Evolutionary conservation across 2,888 invertebrate species (phyloP), one percentile per base, ranked within the genome.

Genomic region (Drosophila yooni): DNA sequence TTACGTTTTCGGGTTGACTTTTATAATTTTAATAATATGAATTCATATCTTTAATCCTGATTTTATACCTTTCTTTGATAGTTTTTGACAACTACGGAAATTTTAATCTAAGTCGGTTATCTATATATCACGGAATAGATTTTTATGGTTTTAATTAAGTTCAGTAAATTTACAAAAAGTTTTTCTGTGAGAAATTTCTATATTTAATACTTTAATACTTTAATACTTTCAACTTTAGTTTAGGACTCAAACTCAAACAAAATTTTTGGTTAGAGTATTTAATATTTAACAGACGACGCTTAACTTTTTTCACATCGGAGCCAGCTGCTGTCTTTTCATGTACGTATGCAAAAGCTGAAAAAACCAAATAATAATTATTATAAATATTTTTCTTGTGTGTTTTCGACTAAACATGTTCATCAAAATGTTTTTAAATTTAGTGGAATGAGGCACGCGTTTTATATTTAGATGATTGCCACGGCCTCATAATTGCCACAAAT

Each of bases 381-480:
- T 63, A 66, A 60, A 67, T 71, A 52, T 59, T 56, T 53, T 13
- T 51, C 27, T 36, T 40, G 29, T 63, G 29, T 65, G 27, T 69
- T 89, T 73, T 56, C 31, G 64, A 21, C 68, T 82, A 84, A 82
- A 88, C 74, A 70, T 88, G 86, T 82, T 82, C 70, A 82, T 71
- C 59, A 81, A 63, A 63, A 68, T 54, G 52, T 68, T 65, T 74
- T 86, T 83, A 79, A 67, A 74, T 74, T 76, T 83, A 81, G 91
- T 79, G 65, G 53, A 72, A 75, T 90, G 86, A 86, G 86, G 79
- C 90, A 87, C 91, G 88, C 91, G 88, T 74, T 90, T 81, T 86
- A 90, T 87, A 90, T 74, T 87, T 86, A 86, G 89, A 76, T 64
- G 79, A 85, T 85, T 85, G 84, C 83, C 76, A 84, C 50, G 73